phyloP scores from a whole-genome alignment of 2,888 invertebrate species.

The Bellardia bayeri region DNA sequence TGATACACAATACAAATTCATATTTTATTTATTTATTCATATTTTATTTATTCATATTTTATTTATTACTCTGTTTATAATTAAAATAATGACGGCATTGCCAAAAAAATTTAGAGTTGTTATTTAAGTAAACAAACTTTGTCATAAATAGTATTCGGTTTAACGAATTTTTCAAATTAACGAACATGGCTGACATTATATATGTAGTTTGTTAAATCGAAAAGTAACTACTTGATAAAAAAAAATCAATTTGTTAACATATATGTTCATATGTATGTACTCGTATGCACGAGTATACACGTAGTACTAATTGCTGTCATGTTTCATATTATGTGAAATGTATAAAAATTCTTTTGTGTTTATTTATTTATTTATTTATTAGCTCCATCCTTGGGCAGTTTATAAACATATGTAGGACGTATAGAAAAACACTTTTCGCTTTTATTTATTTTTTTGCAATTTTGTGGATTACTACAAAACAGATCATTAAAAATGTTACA shows the following conservation, averaged over 20 bases:
- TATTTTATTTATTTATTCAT: no score
- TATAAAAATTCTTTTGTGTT: conserved; percentile 21
- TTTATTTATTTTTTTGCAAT: conserved; percentile 7
- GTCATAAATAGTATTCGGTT: no score
- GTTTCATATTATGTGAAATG: conserved; percentile 27
- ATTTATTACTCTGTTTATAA: no score
- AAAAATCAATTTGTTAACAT: conserved; percentile 18
- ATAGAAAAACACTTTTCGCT: background rate
- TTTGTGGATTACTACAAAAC: conserved; percentile 23
- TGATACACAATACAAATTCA: no score
- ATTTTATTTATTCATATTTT: no score
- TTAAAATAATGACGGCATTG: no score
- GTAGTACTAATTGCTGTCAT: conserved; percentile 21
- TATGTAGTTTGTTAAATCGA: no score
- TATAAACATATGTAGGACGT: background rate
- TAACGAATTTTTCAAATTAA: no score
- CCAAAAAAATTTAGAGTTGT: no score
- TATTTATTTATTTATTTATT: conserved; percentile 29
- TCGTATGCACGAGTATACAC: no score
- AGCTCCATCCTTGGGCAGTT: conserved; percentile 19
- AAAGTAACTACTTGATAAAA: background rate
- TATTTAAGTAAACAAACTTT: no score
- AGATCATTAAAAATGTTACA: conserved; percentile 13
- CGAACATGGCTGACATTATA: no score
- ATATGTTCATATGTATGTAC: background rate